Evolutionary conservation across 2,113 vertebrate genomes (phyloP).

Genomic region (Glareola pratincola): DNA sequence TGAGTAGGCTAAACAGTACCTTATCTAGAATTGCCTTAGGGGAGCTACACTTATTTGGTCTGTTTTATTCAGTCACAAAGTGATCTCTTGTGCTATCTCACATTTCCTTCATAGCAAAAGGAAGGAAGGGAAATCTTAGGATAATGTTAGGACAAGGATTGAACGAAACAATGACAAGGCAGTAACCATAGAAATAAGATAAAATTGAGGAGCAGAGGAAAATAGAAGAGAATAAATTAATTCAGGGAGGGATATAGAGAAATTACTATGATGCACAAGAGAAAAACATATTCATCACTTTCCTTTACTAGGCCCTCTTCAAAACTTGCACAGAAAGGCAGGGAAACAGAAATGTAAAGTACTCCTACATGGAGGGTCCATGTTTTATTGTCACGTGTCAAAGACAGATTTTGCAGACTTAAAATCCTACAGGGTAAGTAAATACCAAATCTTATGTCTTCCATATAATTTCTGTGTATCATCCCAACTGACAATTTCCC

Average conservation of each 20-base stretch:
- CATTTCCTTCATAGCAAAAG: background rate
- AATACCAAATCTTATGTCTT: background rate
- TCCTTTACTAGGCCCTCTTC: background rate
- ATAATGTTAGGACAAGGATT: background rate
- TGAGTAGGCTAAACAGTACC: background rate
- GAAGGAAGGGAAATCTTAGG: background rate
- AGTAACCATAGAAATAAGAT: background rate
- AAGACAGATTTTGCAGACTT: background rate
- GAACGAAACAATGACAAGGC: background rate
- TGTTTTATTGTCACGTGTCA: background rate
- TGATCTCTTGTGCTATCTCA: background rate
- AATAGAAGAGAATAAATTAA: background rate
- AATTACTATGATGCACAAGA: background rate
- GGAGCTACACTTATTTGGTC: background rate
- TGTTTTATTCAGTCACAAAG: background rate
- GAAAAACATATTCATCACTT: background rate
- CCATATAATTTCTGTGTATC: background rate
- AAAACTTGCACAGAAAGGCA: background rate
- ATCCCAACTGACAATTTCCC: background rate
- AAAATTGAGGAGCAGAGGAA: background rate
- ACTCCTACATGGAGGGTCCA: background rate
- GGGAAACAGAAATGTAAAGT: background rate
- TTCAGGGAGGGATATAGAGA: background rate
- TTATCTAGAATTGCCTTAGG: background rate
- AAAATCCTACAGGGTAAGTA: background rate